Evolutionary conservation across 2,113 vertebrate genomes (phyloP).

Genomic region (Henicopernis longicauda): DNA sequence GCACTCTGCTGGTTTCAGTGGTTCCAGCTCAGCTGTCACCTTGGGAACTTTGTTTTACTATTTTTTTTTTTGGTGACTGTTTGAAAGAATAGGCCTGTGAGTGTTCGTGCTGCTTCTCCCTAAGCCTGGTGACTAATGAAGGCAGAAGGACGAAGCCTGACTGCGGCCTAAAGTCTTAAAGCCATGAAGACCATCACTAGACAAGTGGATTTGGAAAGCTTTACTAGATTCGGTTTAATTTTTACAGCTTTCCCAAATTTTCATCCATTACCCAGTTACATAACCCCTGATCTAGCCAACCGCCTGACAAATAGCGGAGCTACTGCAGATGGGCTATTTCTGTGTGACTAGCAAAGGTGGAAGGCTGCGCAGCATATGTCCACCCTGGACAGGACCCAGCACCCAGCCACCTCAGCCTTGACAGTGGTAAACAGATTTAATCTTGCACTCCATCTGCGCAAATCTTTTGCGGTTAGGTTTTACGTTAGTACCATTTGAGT

Average conservation of each 20-base stretch:
- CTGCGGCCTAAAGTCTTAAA: not conserved
- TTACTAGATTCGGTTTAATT: not conserved
- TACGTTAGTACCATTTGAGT: not conserved
- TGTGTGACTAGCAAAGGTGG: not conserved
- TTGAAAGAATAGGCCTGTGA: not conserved
- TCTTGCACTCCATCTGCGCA: not conserved
- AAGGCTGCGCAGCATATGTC: not conserved
- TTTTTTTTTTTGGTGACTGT: not conserved
- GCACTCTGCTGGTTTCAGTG: not conserved
- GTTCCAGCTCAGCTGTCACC: not conserved
- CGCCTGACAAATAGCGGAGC: accelerated
- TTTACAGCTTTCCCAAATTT: not conserved
- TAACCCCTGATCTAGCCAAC: not conserved
- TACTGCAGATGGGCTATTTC: not conserved
- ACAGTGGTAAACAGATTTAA: not conserved
- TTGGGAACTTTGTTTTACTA: not conserved
- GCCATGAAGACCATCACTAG: not conserved
- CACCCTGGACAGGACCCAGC: not conserved
- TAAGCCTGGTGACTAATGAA: not conserved
- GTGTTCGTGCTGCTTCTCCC: not conserved
- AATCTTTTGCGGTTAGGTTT: not conserved
- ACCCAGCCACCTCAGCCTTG: not conserved
- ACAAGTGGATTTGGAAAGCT: not conserved
- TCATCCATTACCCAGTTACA: not conserved
- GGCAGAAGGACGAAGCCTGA: not conserved